phyloP scores from a whole-genome alignment of 1,140 invertebrate species.

The Ceratina australensis region DNA sequence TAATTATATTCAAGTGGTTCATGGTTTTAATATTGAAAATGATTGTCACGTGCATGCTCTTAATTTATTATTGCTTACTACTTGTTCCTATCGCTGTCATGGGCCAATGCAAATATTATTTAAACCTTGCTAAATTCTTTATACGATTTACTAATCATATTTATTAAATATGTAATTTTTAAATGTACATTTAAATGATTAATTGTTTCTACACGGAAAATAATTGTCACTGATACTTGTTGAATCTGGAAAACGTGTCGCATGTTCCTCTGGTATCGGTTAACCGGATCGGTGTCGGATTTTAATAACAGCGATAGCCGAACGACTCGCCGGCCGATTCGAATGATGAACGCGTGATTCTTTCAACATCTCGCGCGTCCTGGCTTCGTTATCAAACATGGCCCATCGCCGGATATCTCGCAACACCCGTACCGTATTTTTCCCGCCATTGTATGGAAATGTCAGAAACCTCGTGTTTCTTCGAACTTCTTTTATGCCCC shows the following conservation, averaged over 20 bases:
- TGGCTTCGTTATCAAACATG: slow-evolving; percentile 63
- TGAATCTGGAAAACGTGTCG: not conserved
- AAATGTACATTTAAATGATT: too few relatives aligned
- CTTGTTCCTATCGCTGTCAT: too few relatives aligned
- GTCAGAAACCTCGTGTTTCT: slow-evolving; percentile 53
- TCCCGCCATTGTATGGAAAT: slow-evolving; percentile 75
- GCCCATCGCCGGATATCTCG: slow-evolving; percentile 72
- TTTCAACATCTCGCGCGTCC: slow-evolving; percentile 60
- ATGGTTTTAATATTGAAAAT: too few relatives aligned
- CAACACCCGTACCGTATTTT: slow-evolving; percentile 67
- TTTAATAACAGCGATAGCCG: slow-evolving; percentile 14
- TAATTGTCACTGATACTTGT: not conserved
- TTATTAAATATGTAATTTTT: too few relatives aligned
- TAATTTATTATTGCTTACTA: too few relatives aligned
- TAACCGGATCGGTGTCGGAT: not conserved
- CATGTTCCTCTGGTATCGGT: not conserved
- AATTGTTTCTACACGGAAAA: not conserved
- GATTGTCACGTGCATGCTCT: too few relatives aligned
- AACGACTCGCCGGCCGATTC: slow-evolving; percentile 22
- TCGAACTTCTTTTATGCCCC: slow-evolving; percentile 25
- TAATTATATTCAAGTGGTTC: too few relatives aligned
- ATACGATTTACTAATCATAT: too few relatives aligned
- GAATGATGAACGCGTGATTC: slow-evolving; percentile 45
- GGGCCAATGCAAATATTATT: too few relatives aligned
- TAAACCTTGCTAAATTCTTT: too few relatives aligned